phyloP scores from a whole-genome alignment of 2,888 invertebrate genomes.

The Campaea margaritaria region DNA sequence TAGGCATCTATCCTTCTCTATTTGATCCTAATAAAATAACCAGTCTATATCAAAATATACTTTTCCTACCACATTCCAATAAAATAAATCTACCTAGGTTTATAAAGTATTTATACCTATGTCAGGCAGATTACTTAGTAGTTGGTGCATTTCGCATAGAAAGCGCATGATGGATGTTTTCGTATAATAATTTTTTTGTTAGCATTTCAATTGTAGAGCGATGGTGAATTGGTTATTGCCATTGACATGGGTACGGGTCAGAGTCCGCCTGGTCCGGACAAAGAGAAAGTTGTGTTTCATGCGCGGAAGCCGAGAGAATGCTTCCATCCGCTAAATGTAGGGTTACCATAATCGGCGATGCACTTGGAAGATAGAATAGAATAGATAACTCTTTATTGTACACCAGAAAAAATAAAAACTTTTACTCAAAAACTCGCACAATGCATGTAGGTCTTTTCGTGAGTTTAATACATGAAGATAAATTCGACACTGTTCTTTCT shows the following conservation, averaged over 20 bases:
- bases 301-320: constrained; percentile 47
- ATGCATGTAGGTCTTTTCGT: too few relatives aligned
- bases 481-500: too few relatives aligned
- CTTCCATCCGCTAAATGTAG: constrained; percentile 35
- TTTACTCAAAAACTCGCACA: too few relatives aligned
- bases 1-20: too few relatives aligned
- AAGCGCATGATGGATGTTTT: constrained; percentile 13
- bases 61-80: too few relatives aligned
- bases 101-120: not conserved
- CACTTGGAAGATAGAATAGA: not conserved
- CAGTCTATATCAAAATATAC: too few relatives aligned
- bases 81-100: too few relatives aligned
- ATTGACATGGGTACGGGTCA: constrained; percentile 38
- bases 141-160: not conserved
- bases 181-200: constrained; percentile 14
- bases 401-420: too few relatives aligned
- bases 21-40: too few relatives aligned
- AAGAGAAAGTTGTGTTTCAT: constrained; percentile 47
- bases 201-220: constrained; percentile 18
- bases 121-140: not conserved
- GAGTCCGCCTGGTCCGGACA: constrained; percentile 34
- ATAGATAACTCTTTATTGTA: too few relatives aligned
- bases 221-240: constrained; percentile 30
- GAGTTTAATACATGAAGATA: too few relatives aligned
- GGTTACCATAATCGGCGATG: constrained; percentile 10